Percentiles rank a stretch among this genome's conserved stretches.
phyloP scores from a whole-genome alignment of 2,797 vertebrate species.

The Rallus crepitans region DNA sequence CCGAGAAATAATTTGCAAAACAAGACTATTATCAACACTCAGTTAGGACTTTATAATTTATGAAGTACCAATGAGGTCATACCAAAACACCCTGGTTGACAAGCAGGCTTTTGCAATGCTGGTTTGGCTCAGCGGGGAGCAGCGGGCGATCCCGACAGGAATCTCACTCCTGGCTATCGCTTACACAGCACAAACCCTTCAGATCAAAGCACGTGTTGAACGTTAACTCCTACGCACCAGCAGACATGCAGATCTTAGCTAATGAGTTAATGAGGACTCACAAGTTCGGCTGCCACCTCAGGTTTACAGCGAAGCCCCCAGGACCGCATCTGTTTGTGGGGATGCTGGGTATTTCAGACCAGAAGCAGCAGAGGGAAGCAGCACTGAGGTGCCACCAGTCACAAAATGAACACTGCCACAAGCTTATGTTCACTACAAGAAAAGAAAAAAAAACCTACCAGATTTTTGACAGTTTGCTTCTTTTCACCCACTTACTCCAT shows the following conservation, averaged over 20 bases:
- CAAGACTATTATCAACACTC: neutral
- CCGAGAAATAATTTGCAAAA: neutral
- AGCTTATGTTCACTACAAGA: neutral
- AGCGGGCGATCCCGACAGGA: neutral
- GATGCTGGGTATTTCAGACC: neutral
- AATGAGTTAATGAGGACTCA: neutral
- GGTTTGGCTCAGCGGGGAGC: neutral
- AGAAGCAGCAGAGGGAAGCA: neutral
- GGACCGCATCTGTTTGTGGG: neutral
- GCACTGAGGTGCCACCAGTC: accelerated
- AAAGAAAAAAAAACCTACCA: neutral
- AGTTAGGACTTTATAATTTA: neutral
- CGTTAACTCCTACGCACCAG: neutral
- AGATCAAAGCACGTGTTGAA: neutral
- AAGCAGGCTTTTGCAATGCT: accelerated
- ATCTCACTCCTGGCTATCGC: neutral
- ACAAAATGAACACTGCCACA: neutral
- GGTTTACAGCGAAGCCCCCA: neutral
- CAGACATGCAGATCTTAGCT: neutral
- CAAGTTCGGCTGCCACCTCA: neutral
- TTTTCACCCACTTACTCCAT: neutral
- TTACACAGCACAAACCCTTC: neutral
- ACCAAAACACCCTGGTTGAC: neutral
- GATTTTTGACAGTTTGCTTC: neutral
- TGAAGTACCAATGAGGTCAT: neutral